These are phyloP conservation scores for Anoplophora glabripennis DNA, from an alignment of 1,140 invertebrate species.

Conservation along the genomic window DNA sequence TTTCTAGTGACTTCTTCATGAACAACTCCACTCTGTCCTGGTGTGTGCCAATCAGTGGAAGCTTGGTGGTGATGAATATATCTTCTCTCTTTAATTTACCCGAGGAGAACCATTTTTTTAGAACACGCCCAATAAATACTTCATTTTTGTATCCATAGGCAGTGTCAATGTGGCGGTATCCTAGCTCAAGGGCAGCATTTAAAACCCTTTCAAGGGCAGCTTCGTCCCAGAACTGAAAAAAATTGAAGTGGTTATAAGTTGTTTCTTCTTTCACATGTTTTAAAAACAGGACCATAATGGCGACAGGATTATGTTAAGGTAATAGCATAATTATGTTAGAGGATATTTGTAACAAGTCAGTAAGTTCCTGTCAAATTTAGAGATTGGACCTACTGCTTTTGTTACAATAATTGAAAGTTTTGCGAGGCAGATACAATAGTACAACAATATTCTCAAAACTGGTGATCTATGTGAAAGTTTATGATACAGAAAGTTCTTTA, in stretches of 20 bases:
- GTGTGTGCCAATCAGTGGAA: constrained; percentile 35
- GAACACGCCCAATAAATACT: constrained; percentile 67
- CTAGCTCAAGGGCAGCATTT: constrained; percentile 59
- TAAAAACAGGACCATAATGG: not conserved
- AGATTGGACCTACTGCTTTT: too few relatives aligned
- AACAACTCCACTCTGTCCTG: constrained; percentile 25
- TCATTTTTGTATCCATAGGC: constrained; percentile 77
- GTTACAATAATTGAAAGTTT: too few relatives aligned
- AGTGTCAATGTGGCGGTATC: constrained; percentile 70
- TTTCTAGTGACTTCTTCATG: constrained; percentile 52
- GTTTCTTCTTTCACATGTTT: not conserved
- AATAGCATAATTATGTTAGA: too few relatives aligned
- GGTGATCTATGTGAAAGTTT: too few relatives aligned
- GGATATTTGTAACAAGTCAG: too few relatives aligned
- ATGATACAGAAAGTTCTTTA: too few relatives aligned
- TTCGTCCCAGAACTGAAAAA: too few relatives aligned
- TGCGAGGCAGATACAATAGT: too few relatives aligned
- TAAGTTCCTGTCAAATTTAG: too few relatives aligned
- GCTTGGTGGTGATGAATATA: constrained; percentile 64
- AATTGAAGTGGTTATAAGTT: too few relatives aligned
- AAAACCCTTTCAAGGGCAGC: constrained; percentile 64
- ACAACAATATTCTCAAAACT: too few relatives aligned
- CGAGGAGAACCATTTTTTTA: constrained; percentile 69
- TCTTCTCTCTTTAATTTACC: constrained; percentile 66
- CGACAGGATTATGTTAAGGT: too few relatives aligned